Conservation (phyloP, 2,113 vertebrate species). For the Salvelinus namaycush region DNA sequence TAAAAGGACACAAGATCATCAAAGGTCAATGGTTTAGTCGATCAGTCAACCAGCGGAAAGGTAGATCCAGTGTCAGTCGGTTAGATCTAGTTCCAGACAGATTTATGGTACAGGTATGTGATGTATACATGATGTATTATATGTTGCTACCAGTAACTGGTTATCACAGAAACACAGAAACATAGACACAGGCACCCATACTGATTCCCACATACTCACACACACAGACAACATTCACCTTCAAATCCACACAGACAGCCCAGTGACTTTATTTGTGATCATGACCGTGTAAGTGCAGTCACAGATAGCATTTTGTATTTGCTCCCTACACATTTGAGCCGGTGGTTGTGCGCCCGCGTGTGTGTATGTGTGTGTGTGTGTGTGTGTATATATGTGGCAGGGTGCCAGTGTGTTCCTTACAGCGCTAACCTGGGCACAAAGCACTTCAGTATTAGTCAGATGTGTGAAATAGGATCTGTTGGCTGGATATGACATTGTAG, state of each 20-base stretch:
- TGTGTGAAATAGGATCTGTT: conserved; percentile 23
- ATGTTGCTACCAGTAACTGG: background rate
- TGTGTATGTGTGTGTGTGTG: conserved; percentile 2
- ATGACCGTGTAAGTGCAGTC: background rate
- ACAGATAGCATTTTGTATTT: background rate
- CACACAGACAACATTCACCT: conserved; percentile 11
- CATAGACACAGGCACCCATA: background rate
- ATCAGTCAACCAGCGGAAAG: conserved; percentile 5
- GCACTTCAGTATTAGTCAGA: conserved; percentile 29
- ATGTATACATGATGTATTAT: background rate
- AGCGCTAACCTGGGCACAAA: conserved; percentile 3
- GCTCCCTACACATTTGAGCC: background rate
- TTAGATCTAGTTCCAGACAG: background rate
- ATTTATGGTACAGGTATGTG: background rate
- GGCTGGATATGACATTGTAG: background rate
- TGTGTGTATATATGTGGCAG: background rate
- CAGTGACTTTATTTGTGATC: background rate
- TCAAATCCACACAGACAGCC: conserved; percentile 7
- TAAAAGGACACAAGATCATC: conserved; percentile 19
- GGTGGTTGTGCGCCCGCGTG: background rate
- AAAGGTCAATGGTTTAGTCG: conserved; percentile 15
- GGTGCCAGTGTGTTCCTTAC: background rate
- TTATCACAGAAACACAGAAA: background rate
- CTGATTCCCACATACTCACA: conserved; percentile 10
- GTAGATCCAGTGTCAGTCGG: no score